Conservation (phyloP, 1,140 invertebrate species). For the Brachionus asplanchnoidis region DNA sequence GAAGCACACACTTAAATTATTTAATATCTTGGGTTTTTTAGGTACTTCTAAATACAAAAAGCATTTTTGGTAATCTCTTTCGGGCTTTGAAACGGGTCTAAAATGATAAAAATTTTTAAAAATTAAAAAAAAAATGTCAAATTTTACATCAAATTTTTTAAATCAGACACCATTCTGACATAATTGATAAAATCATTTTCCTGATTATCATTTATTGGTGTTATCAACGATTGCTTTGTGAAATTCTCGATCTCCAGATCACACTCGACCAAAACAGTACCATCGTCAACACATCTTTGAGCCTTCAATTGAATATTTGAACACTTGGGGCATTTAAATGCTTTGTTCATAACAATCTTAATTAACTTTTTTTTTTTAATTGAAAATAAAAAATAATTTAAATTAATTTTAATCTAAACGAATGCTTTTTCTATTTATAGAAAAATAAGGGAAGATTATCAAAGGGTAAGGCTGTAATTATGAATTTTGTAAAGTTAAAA, state of each 20-base stretch:
- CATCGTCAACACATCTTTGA: neutral
- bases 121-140: neutral
- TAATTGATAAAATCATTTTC: neutral
- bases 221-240: neutral
- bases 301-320: neutral
- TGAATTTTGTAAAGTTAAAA: neutral
- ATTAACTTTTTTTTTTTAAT: neutral
- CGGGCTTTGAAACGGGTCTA: neutral
- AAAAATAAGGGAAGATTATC: neutral
- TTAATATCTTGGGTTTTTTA: neutral
- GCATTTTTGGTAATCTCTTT: neutral
- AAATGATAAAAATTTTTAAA: neutral
- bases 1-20: neutral
- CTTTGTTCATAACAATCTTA: neutral
- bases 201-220: neutral
- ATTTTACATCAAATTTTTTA: neutral
- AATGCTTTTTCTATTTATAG: neutral
- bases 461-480: neutral
- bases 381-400: neutral
- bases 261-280: neutral
- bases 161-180: neutral
- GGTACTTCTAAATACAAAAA: neutral
- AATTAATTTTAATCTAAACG: neutral
- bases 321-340: neutral
- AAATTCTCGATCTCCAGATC: neutral